These are phyloP conservation scores for Bacillus rossius DNA, from an alignment of 1,140 invertebrate genomes.

Conservation along the genomic window DNA sequence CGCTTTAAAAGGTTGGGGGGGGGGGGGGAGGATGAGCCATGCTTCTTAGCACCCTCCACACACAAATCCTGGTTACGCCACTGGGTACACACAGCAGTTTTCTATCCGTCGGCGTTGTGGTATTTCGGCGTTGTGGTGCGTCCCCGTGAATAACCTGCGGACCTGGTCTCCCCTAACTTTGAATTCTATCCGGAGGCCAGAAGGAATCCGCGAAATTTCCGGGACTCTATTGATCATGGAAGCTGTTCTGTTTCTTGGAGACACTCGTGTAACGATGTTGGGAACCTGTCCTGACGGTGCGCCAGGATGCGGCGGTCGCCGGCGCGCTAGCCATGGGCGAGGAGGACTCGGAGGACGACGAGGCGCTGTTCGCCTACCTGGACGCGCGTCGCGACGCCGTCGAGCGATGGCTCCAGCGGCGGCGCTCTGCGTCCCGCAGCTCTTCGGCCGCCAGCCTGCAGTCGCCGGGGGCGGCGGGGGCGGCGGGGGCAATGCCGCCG, in stretches of 20 bases:
- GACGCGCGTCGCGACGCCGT: neutral
- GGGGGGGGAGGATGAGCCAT: neutral
- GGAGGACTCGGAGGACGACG: neutral
- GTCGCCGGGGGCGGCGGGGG: neutral
- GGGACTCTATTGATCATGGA: neutral
- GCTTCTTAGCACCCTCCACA: neutral
- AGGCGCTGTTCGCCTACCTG: neutral
- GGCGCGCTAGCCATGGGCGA: neutral
- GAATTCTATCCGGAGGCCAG: too few species aligned
- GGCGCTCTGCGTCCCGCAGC: neutral
- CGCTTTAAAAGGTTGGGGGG: too few species aligned
- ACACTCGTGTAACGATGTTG: neutral
- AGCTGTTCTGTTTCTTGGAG: neutral
- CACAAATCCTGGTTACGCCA: too few species aligned
- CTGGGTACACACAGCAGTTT: too few species aligned
- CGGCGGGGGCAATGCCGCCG: too few species aligned
- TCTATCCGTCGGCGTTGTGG: too few species aligned
- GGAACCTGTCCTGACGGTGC: neutral
- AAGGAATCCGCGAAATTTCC: too few species aligned
- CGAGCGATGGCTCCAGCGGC: neutral
- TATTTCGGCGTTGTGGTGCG: too few species aligned
- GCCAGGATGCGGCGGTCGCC: neutral
- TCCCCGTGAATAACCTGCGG: neutral
- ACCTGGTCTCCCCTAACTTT: too few species aligned
- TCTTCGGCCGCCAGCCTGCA: slow-evolving; percentile 2